Evolutionary conservation across 2,888 invertebrate species (phyloP).

Genomic region (Diaphora mendica): DNA sequence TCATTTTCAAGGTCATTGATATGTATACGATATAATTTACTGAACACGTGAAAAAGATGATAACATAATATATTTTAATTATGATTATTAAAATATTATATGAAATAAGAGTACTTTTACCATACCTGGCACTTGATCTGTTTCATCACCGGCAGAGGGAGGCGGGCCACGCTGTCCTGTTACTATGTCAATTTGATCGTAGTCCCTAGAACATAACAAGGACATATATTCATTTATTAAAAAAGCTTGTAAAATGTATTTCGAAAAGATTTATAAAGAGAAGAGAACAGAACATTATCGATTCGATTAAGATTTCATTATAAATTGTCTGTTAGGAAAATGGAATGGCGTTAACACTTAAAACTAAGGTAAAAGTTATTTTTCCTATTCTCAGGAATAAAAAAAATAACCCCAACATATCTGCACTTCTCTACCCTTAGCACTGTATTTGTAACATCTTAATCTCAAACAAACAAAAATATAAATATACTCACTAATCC

Average conservation of each 20-base stretch:
- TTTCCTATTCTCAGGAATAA: too few relatives aligned
- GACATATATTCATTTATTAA: background rate
- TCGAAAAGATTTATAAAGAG: background rate
- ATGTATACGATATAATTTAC: background rate
- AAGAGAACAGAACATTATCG: background rate
- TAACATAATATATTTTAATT: background rate
- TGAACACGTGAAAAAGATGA: background rate
- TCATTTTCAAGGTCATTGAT: conserved; percentile 16
- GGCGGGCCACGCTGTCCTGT: conserved; percentile 71
- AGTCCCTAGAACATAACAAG: conserved; percentile 62
- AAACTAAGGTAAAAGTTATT: too few relatives aligned
- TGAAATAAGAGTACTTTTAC: background rate
- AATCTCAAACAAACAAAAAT: too few relatives aligned
- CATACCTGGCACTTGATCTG: conserved; percentile 60
- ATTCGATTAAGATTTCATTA: background rate
- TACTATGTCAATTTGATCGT: conserved; percentile 80
- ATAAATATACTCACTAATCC: background rate
- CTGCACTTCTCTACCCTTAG: too few relatives aligned
- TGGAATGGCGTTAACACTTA: background rate
- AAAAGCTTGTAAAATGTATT: background rate
- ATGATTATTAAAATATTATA: background rate
- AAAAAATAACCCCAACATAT: too few relatives aligned
- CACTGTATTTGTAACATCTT: too few relatives aligned
- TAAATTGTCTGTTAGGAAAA: background rate
- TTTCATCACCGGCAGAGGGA: conserved; percentile 59